Evolutionary conservation across 37 sponge, comb jelly and placozoan genomes (phyloP).

Genomic region (Halichondria panicea): DNA sequence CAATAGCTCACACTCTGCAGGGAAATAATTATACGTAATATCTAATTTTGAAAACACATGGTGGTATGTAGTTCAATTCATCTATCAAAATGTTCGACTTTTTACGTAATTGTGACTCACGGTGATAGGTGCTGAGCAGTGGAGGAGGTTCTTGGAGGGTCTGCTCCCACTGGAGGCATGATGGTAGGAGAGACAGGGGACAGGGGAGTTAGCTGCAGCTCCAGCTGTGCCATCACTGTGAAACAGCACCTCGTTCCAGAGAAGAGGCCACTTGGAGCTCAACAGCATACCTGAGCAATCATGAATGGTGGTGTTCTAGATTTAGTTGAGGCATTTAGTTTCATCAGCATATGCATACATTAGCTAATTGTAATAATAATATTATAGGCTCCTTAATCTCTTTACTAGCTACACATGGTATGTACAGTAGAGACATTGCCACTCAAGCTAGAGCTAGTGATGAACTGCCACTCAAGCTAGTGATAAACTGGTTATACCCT

Average conservation of each 20-base stretch:
- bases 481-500: background rate
- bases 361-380: background rate
- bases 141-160: background rate
- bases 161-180: background rate
- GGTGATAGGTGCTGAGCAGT: background rate
- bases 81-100: background rate
- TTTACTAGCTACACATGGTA: background rate
- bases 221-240: background rate
- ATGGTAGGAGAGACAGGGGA: background rate
- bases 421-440: background rate
- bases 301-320: too few species aligned
- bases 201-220: background rate
- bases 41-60: background rate
- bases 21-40: background rate
- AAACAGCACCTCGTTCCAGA: background rate
- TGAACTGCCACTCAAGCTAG: background rate
- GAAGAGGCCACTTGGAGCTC: background rate
- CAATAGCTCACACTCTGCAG: conserved; percentile 34
- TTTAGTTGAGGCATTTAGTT: background rate
- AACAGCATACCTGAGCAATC: too few species aligned
- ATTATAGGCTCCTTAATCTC: background rate
- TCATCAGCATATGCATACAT: background rate
- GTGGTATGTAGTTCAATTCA: background rate
- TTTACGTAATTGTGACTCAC: conserved; percentile 7
- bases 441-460: background rate